A percentile compares a stretch with the other conserved stretches of the same genome.
Evolutionary conservation across 2,113 vertebrate genomes (phyloP).

Genomic region (Pontoporia blainvillei): DNA sequence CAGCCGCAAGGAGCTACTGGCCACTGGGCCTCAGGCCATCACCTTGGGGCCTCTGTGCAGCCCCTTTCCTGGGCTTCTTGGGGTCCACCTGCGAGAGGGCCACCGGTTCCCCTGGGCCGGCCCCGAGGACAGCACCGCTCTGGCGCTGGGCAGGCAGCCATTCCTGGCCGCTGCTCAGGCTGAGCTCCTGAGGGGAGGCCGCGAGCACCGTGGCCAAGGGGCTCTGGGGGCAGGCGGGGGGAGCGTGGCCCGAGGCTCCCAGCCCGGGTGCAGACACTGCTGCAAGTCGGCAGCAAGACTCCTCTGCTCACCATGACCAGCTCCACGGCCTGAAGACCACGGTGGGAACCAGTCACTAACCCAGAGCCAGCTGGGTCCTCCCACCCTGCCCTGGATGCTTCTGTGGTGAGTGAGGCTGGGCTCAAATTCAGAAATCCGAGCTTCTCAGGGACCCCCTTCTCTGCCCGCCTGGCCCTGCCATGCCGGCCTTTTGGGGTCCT

Average conservation of each 20-base stretch:
- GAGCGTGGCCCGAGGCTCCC: neutral
- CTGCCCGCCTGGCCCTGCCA: neutral
- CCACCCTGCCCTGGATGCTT: fast-evolving
- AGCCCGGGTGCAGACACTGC: neutral
- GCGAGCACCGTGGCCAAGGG: fast-evolving
- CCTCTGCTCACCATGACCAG: neutral
- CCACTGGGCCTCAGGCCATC: fast-evolving
- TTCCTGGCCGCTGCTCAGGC: neutral
- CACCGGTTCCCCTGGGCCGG: neutral
- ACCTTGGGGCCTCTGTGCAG: fast-evolving
- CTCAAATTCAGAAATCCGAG: too few species aligned
- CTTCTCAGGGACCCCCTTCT: neutral
- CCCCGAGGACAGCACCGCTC: neutral
- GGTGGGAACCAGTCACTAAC: neutral
- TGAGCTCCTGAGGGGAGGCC: neutral
- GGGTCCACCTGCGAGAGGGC: too few species aligned
- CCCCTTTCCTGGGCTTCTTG: neutral
- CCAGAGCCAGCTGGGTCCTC: fast-evolving
- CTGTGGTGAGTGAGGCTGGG: fast-evolving
- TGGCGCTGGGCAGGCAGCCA: fast-evolving
- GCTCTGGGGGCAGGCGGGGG: neutral
- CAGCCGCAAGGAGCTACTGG: fast-evolving
- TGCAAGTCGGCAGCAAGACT: fast-evolving
- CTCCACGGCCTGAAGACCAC: too few species aligned
- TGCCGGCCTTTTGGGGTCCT: neutral